phyloP scores from a whole-genome alignment of 1,140 invertebrate genomes.

The Paralvinella palmiformis region DNA sequence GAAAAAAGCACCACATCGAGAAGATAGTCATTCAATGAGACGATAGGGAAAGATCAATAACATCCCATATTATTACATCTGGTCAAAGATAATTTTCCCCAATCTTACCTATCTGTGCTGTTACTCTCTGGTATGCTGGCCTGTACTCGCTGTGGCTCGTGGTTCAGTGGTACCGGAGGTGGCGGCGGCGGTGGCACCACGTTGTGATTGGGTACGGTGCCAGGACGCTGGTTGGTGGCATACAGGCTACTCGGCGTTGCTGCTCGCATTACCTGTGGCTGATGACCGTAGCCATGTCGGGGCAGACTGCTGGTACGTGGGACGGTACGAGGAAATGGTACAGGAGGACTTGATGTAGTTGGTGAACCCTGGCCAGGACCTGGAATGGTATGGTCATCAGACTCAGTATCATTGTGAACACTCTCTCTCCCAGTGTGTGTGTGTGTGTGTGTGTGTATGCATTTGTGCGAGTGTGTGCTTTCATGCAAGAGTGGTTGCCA shows the following conservation, averaged over 20 bases:
- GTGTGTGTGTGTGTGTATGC: no score
- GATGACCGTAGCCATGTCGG: conserved; percentile 61
- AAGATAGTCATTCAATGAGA: no score
- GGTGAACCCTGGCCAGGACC: not conserved
- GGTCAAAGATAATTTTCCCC: no score
- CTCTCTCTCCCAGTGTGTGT: no score
- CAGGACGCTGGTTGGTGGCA: not conserved
- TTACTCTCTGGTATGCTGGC: not conserved
- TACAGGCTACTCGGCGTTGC: not conserved
- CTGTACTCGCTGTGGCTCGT: not conserved
- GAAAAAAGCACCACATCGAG: no score
- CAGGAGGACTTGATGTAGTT: not conserved
- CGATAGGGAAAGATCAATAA: no score
- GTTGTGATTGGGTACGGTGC: not conserved
- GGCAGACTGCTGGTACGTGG: conserved; percentile 43
- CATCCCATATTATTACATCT: no score
- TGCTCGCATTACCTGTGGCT: conserved; percentile 42
- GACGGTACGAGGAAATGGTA: conserved; percentile 71
- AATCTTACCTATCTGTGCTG: conserved; percentile 1
- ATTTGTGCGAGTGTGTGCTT: no score
- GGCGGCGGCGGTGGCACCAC: not conserved
- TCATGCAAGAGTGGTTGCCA: no score
- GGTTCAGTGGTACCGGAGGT: not conserved
- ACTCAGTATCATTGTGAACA: not conserved
- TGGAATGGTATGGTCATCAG: no score